Evolutionary conservation across 2,888 invertebrate genomes (phyloP).

Genomic region (Caenorhabditis drosophilae): DNA sequence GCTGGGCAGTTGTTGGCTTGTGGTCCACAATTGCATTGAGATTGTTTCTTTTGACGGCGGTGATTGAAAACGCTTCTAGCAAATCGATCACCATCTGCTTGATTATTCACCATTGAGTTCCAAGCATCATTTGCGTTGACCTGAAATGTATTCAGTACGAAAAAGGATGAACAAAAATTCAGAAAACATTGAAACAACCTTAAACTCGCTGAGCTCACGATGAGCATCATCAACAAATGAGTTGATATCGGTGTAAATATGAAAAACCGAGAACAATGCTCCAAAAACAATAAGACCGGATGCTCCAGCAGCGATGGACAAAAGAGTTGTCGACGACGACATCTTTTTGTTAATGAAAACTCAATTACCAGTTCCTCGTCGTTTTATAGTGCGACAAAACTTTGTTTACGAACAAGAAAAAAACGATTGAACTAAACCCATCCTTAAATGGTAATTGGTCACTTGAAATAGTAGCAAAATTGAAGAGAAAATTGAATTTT

Average conservation of each 20-base stretch:
- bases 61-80: slow-evolving; percentile 27
- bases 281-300: slow-evolving; percentile 35
- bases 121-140: slow-evolving; percentile 43
- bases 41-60: slow-evolving; percentile 29
- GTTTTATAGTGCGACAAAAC: slow-evolving; percentile 31
- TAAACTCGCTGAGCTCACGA: slow-evolving; percentile 42
- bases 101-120: slow-evolving; percentile 33
- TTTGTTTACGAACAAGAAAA: no score
- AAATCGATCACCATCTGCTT: slow-evolving; percentile 24
- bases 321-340: slow-evolving; percentile 36
- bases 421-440: no score
- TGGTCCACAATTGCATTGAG: slow-evolving; percentile 46
- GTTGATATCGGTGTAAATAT: slow-evolving; percentile 43
- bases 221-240: slow-evolving; percentile 38
- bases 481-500: not conserved
- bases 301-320: slow-evolving; percentile 31
- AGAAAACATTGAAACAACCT: slow-evolving; percentile 14
- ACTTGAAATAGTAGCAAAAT: no score
- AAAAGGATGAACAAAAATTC: not conserved
- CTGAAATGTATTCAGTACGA: slow-evolving; percentile 4
- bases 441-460: no score
- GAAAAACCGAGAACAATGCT: slow-evolving; percentile 27
- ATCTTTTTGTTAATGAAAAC: no score
- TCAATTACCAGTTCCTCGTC: slow-evolving; percentile 7
- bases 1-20: slow-evolving; percentile 44